A percentile compares a stretch with the other conserved stretches of the same genome.
Evolutionary conservation across 1,140 invertebrate species (phyloP).

Genomic region (Hypsibius dujardini): DNA sequence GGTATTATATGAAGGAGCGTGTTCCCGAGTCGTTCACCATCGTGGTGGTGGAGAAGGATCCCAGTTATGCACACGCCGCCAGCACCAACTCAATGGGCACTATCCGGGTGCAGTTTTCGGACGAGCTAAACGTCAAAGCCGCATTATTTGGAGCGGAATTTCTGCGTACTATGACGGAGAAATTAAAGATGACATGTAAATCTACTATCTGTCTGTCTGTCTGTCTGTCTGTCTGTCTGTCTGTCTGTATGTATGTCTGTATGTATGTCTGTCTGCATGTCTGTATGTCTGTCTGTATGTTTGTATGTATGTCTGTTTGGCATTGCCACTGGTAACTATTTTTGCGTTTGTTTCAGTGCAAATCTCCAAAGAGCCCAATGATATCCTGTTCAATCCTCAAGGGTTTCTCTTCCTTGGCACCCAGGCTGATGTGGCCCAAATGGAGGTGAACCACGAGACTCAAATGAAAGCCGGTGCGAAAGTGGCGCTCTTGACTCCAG

Average conservation of each 20-base stretch:
- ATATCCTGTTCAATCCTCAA: constrained; percentile 63
- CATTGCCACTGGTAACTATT: no score
- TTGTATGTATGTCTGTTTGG: no score
- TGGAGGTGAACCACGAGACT: constrained; percentile 53
- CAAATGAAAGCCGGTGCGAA: constrained; percentile 64
- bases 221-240: background rate
- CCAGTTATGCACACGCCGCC: constrained; percentile 55
- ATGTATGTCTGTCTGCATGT: no score
- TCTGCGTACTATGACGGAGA: constrained; percentile 54
- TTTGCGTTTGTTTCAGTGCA: no score
- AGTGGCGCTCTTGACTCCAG: constrained; percentile 50
- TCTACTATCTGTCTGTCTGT: no score
- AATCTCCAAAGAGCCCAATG: constrained; percentile 43
- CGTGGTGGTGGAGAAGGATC: constrained; percentile 71
- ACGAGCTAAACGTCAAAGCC: constrained; percentile 81
- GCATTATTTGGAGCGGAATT: constrained; percentile 76
- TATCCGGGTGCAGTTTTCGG: constrained; percentile 76
- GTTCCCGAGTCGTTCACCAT: constrained; percentile 45
- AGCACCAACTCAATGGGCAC: constrained; percentile 63
- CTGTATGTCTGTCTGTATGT: constrained; percentile 9
- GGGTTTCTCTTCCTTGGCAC: constrained; percentile 70
- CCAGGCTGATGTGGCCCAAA: constrained; percentile 49
- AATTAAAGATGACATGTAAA: no score
- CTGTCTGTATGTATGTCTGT: no score
- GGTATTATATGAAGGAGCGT: constrained; percentile 69